phyloP scores from a whole-genome alignment of 2,888 invertebrate genomes.

The Drosophila atroscutellata region DNA sequence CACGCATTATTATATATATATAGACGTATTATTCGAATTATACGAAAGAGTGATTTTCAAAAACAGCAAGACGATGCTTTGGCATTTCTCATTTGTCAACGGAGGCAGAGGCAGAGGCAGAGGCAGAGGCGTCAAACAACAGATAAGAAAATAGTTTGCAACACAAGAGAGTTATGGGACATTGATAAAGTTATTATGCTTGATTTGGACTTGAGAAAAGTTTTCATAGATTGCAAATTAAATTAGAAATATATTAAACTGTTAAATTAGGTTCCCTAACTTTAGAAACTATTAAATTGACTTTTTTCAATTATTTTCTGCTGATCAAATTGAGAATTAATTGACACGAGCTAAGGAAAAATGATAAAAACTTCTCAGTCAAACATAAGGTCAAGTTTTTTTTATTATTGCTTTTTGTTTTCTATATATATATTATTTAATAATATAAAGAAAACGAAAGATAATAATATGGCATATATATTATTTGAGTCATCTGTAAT shows the following conservation, averaged over 20 bases:
- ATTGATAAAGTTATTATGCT: background rate
- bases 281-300: background rate
- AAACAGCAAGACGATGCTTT: background rate
- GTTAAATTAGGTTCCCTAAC: background rate
- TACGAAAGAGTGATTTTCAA: background rate
- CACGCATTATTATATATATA: slow-evolving; percentile 17
- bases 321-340: background rate
- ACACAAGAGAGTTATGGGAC: background rate
- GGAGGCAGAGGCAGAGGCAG: slow-evolving; percentile 1
- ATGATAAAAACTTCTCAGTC: background rate
- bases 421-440: background rate
- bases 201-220: background rate
- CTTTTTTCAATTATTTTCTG: background rate
- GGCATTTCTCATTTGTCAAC: background rate
- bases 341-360: background rate
- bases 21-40: slow-evolving; percentile 2
- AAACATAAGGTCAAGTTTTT: background rate
- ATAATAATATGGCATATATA: background rate
- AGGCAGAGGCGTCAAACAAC: slow-evolving; percentile 9
- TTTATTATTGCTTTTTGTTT: background rate
- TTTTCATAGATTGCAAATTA: background rate
- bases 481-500: slow-evolving; percentile 17
- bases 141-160: background rate
- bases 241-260: background rate
- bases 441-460: background rate